phyloP scores from a whole-genome alignment of 2,888 invertebrate species.

The Yponomeuta sedellus region DNA sequence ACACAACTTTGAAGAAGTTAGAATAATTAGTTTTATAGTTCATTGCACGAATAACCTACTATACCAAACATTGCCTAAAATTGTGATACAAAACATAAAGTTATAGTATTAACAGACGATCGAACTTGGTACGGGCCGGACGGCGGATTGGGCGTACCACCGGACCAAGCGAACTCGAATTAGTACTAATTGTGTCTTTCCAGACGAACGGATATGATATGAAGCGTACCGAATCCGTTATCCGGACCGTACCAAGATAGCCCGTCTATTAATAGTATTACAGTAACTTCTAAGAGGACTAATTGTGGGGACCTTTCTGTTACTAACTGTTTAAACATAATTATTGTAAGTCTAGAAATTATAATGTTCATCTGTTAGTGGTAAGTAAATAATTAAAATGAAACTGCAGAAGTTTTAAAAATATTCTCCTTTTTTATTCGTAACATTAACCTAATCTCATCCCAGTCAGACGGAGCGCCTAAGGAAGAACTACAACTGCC shows the following conservation, averaged over 20 bases:
- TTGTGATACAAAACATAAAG: neutral
- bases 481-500: constrained; percentile 51
- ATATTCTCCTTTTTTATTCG: constrained; percentile 71
- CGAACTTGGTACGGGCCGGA: no score
- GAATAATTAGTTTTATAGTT: constrained; percentile 36
- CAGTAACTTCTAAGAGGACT: no score
- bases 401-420: constrained; percentile 50
- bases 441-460: constrained; percentile 67
- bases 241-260: no score
- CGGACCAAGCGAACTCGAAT: no score
- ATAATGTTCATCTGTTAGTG: neutral
- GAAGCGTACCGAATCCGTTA: no score
- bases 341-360: neutral
- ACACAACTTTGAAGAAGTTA: constrained; percentile 64
- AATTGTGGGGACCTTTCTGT: no score
- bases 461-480: constrained; percentile 54
- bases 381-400: constrained; percentile 25
- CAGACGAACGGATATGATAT: no score
- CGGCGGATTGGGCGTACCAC: no score
- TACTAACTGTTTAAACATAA: no score
- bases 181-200: no score
- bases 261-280: no score
- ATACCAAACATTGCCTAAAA: neutral
- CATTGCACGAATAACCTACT: constrained; percentile 17
- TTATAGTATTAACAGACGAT: no score